These are phyloP conservation scores for Takifugu bimaculatus DNA, from an alignment of 2,113 vertebrate genomes.

Conservation along the genomic window DNA sequence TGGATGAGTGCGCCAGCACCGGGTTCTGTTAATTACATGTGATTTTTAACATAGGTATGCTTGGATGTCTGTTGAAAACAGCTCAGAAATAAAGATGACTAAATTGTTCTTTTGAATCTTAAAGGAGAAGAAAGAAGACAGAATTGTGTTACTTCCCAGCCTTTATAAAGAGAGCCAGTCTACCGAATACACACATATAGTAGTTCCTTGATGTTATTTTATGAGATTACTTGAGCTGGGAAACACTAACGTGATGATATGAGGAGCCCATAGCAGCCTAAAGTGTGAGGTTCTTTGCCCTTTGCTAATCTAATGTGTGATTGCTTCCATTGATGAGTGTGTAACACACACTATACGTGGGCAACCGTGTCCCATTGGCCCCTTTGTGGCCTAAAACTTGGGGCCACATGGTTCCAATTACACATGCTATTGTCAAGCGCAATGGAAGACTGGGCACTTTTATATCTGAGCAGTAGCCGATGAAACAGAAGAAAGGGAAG, in stretches of 20 bases:
- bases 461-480: constrained; percentile 1
- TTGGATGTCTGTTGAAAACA: constrained; percentile 63
- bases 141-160: too few relatives aligned
- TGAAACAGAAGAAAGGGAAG: not conserved
- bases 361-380: constrained; percentile 17
- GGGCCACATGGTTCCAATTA: constrained; percentile 22
- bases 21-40: constrained; percentile 55
- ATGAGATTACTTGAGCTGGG: too few relatives aligned
- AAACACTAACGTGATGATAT: too few relatives aligned
- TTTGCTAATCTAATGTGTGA: constrained; percentile 34
- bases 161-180: too few relatives aligned
- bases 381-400: constrained; percentile 31
- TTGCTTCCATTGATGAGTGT: constrained; percentile 6
- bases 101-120: too few relatives aligned
- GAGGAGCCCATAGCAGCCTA: too few relatives aligned
- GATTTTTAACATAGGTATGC: constrained; percentile 49
- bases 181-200: too few relatives aligned
- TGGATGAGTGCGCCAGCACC: constrained; percentile 44
- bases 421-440: constrained; percentile 4
- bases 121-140: too few relatives aligned
- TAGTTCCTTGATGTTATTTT: too few relatives aligned
- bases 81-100: not conserved
- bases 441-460: not conserved
- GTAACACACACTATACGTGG: constrained; percentile 34
- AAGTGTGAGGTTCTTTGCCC: too few relatives aligned